phyloP scores from a whole-genome alignment of 2,797 vertebrate species.

The Scleropages formosus region DNA sequence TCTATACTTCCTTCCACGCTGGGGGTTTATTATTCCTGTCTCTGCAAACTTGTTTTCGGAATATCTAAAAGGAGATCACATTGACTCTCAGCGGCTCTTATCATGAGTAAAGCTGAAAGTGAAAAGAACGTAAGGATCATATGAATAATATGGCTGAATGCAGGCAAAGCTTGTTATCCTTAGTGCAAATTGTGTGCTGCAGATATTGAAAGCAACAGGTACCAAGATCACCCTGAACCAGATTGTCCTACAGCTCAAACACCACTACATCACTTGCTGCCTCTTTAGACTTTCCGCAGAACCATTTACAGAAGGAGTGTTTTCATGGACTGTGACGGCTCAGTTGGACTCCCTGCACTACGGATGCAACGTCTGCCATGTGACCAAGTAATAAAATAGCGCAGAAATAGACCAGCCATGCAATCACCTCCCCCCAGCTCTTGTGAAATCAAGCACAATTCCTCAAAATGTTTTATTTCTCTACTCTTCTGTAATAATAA shows the following conservation, averaged over 20 bases:
- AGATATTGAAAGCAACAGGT: too few species aligned
- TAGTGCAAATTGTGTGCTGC: neutral
- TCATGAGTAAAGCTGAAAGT: constrained; percentile 12
- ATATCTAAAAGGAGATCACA: constrained; percentile 17
- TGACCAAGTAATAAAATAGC: neutral
- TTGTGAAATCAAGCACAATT: too few species aligned
- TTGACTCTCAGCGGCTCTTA: constrained; percentile 26
- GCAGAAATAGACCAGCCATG: neutral
- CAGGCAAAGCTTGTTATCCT: neutral
- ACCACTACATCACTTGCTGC: too few species aligned
- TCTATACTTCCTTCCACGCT: constrained; percentile 36
- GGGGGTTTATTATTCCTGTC: constrained; percentile 34
- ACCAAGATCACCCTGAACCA: too few species aligned
- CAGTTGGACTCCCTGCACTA: neutral
- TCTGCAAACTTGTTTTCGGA: too few species aligned
- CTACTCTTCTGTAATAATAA: neutral
- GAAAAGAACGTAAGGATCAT: neutral
- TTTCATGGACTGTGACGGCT: constrained; percentile 7
- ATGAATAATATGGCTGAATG: neutral
- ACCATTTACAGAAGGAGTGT: constrained; percentile 14
- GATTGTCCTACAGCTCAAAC: too few species aligned
- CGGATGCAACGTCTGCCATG: neutral
- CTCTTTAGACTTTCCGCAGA: too few species aligned
- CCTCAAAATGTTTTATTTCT: too few species aligned
- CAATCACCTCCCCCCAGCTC: neutral